A percentile compares a stretch with the other conserved stretches of the same genome.
These are phyloP conservation scores for Phrixothrix hirtus DNA, from an alignment of 2,888 invertebrate genomes.

Conservation along the genomic window DNA sequence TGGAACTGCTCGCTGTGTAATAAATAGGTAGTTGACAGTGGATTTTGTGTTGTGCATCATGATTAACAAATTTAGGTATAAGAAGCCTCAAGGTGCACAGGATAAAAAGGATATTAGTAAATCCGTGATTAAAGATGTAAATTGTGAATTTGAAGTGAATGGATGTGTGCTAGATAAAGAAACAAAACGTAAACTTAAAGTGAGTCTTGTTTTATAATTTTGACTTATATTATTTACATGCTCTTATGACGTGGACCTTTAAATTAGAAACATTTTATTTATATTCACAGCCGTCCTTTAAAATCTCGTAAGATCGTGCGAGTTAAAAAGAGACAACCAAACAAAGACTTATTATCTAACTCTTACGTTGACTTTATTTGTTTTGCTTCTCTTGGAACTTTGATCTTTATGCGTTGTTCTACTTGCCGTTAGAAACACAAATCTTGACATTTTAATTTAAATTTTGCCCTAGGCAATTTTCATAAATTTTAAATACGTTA, in stretches of 20 bases:
- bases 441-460: no score
- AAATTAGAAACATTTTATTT: no score
- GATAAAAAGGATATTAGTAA: slow-evolving; percentile 29
- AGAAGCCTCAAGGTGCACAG: slow-evolving; percentile 45
- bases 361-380: no score
- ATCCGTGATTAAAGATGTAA: slow-evolving; percentile 19
- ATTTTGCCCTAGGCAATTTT: no score
- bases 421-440: no score
- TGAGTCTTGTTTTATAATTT: slow-evolving; percentile 33
- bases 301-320: no score
- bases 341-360: slow-evolving; percentile 15
- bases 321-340: slow-evolving; percentile 9
- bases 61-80: slow-evolving; percentile 55
- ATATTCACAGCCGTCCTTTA: no score
- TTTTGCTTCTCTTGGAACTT: no score
- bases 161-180: slow-evolving; percentile 32
- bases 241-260: no score
- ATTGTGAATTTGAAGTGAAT: slow-evolving; percentile 3
- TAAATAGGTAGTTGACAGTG: slow-evolving; percentile 15
- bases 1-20: slow-evolving; percentile 20
- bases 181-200: slow-evolving; percentile 40
- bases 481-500: no score
- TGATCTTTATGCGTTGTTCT: no score
- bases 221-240: no score
- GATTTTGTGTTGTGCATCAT: slow-evolving; percentile 34